phyloP scores from a whole-genome alignment of 1,140 invertebrate genomes.

The Caenorhabditis briggsae region DNA sequence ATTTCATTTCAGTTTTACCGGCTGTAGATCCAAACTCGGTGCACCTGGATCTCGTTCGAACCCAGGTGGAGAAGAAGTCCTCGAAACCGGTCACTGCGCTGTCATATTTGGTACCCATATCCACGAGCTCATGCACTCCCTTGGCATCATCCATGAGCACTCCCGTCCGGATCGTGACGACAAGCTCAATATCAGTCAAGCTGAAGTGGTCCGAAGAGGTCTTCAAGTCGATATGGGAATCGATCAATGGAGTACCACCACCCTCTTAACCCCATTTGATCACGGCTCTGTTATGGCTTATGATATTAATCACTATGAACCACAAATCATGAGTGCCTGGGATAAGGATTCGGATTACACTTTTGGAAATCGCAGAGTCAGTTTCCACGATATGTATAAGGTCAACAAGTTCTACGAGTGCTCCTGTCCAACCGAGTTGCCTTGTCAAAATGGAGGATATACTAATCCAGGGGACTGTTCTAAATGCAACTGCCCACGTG shows the following conservation, averaged over 20 bases:
- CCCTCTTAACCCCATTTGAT: background rate
- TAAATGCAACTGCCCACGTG: background rate
- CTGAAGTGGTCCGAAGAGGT: background rate
- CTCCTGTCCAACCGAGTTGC: background rate
- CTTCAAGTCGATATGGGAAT: background rate
- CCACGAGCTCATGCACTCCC: slow-evolving; percentile 33
- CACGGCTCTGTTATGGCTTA: background rate
- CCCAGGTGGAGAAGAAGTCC: too few species aligned
- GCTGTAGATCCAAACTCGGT: too few species aligned
- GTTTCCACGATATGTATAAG: slow-evolving; percentile 12
- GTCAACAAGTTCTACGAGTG: background rate
- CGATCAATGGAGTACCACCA: background rate
- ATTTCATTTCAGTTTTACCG: too few species aligned
- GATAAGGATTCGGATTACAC: background rate
- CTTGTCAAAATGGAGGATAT: slow-evolving; percentile 25
- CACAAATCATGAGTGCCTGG: background rate
- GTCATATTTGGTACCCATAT: background rate
- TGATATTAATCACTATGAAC: background rate
- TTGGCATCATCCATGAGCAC: background rate
- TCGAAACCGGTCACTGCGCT: too few species aligned
- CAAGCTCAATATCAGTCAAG: background rate
- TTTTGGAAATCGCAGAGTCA: background rate
- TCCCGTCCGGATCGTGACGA: background rate
- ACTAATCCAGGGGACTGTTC: background rate
- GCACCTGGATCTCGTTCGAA: too few species aligned